A percentile compares a stretch with the other conserved stretches of the same genome.
Conservation (phyloP, 2,888 invertebrate species). For the Heliconius aoede region DNA sequence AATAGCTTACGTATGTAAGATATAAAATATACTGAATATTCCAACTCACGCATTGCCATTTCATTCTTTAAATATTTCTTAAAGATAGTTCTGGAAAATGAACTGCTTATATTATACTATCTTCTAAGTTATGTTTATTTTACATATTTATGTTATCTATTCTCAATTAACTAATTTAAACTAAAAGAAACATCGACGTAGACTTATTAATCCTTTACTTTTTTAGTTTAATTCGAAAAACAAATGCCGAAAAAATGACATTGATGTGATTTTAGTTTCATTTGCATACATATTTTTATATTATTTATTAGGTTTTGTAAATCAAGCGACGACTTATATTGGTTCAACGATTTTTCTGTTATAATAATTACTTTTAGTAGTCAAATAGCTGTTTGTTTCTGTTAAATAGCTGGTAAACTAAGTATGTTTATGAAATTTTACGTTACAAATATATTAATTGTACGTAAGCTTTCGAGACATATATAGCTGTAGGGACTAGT, state of each 20-base stretch:
- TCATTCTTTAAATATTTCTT: neutral
- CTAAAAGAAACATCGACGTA: neutral
- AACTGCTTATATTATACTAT: too few species aligned
- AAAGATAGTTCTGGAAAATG: neutral
- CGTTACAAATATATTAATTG: too few species aligned
- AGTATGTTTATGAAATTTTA: neutral
- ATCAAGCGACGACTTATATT: constrained; percentile 15
- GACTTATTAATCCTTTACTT: too few species aligned
- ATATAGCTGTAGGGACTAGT: too few species aligned
- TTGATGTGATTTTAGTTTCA: neutral
- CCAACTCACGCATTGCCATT: neutral
- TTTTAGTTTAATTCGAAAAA: neutral
- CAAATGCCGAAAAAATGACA: neutral
- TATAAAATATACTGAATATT: neutral
- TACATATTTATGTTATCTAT: too few species aligned
- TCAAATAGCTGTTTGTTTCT: neutral
- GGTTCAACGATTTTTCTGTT: constrained; percentile 21
- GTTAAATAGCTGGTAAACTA: too few species aligned
- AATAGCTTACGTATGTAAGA: neutral
- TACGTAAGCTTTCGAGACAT: too few species aligned
- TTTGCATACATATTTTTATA: neutral
- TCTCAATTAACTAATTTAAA: neutral
- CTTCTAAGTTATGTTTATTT: too few species aligned
- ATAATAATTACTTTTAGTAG: constrained; percentile 5
- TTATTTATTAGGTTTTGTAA: constrained; percentile 11